Conservation (phyloP, 2,888 invertebrate species). For the Phlogophora meticulosa region DNA sequence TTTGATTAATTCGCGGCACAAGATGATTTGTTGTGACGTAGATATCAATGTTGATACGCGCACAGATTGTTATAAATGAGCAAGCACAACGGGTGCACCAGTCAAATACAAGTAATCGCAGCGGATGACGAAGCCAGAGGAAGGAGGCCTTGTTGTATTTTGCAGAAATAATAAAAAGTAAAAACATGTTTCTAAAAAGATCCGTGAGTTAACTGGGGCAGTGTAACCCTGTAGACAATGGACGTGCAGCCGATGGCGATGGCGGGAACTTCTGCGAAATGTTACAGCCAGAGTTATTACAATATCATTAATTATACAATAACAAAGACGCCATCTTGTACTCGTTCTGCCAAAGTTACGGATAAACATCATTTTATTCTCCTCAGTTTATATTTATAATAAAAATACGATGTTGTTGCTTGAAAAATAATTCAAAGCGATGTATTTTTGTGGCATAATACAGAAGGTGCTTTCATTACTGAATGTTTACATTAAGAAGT, state of each 20-base stretch:
- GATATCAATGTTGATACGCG: conserved; percentile 2
- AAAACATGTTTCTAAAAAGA: background rate
- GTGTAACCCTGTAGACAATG: background rate
- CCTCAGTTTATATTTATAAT: background rate
- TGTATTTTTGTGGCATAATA: background rate
- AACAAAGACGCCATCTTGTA: conserved; percentile 26
- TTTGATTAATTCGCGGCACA: conserved; percentile 17
- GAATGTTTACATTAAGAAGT: background rate
- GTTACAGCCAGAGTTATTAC: background rate
- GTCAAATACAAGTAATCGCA: background rate
- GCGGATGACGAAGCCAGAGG: too few species aligned
- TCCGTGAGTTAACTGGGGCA: background rate
- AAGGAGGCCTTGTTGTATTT: background rate
- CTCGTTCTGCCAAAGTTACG: background rate
- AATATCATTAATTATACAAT: conserved; percentile 20
- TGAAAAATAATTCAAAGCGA: background rate
- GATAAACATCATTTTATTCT: conserved; percentile 13
- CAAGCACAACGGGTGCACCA: background rate
- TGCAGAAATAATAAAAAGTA: background rate
- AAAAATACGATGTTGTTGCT: background rate
- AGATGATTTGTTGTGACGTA: conserved; percentile 1
- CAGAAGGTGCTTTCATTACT: too few species aligned
- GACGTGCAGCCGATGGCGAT: background rate
- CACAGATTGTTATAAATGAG: background rate
- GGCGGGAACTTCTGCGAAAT: conserved; percentile 4